These are phyloP conservation scores for Coelopa frigida DNA, from an alignment of 1,140 invertebrate species.

Conservation along the genomic window DNA sequence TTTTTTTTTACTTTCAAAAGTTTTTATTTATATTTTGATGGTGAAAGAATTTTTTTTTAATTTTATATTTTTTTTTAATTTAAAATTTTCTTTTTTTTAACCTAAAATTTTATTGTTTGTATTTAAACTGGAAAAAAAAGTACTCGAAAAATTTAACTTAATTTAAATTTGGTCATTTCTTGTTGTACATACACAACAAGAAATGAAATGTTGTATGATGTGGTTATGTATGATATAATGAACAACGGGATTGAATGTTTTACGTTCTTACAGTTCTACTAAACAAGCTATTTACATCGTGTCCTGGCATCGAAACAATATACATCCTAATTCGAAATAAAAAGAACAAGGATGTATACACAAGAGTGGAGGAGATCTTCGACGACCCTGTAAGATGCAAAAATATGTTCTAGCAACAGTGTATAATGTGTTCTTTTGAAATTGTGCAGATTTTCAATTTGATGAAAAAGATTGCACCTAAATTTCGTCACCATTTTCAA, in stretches of 20 bases:
- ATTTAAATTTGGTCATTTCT: too few species aligned
- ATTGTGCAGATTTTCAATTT: conserved; percentile 50
- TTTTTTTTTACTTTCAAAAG: too few species aligned
- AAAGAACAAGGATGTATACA: conserved; percentile 64
- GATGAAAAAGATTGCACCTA: conserved; percentile 52
- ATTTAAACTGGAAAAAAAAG: too few species aligned
- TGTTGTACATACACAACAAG: too few species aligned
- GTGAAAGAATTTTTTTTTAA: background rate
- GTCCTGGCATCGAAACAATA: conserved; percentile 64
- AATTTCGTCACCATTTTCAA: conserved; percentile 60
- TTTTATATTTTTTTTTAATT: background rate
- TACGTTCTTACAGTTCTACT: conserved; percentile 50
- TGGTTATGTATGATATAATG: background rate
- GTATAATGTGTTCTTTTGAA: conserved; percentile 2
- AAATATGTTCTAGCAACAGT: background rate
- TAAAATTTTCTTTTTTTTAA: too few species aligned
- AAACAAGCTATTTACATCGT: conserved; percentile 74
- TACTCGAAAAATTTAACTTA: too few species aligned
- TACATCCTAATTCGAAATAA: conserved; percentile 75
- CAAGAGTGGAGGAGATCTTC: conserved; percentile 60
- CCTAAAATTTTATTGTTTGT: too few species aligned
- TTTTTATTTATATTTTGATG: background rate
- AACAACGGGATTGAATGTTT: background rate
- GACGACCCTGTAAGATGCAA: conserved; percentile 55
- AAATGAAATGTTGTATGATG: too few species aligned